Base-by-base conservation (phyloP, 53 echinoderm and acorn worm species). In the Paracentrotus lividus region DNA sequence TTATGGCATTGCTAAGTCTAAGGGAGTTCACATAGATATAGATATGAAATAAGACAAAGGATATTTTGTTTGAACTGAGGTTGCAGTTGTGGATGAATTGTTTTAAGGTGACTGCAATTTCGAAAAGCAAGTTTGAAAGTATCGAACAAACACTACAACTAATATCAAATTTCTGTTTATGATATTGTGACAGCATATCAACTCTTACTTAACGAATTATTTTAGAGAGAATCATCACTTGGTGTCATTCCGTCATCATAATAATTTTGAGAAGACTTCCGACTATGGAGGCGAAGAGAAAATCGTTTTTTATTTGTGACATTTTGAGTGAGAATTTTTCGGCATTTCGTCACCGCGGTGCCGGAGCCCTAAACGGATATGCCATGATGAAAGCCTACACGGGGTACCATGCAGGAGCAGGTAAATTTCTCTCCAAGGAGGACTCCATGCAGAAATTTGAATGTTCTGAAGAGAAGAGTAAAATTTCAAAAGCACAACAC, bases 301-400 rank as follows among this genome's bases (percentile, higher is more conserved):
- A 92, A 57, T 92, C 92, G 40, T 92, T 92, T 53, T 61, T 92
- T 24, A 92, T 92, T 42, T 78, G 92, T 61, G 92, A 92, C 81
- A 92, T 92, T 42, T 42, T 92, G 58, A 57, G 81, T 77, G 92
- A 92, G 56, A 92, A 54, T 56, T 92, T 92, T 44, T 81, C 92
- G 78, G 92, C 72, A 91, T 60, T 89, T 65, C 61, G 90, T 64
- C 91, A 91, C 72, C 91, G 65, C 61, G 45, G 20, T 32, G 43
- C 44, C n/a, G 61, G 89, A 3, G 57, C 55, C 60, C n/a, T 64
- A 47, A 81, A n/a, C 45, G 42, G 53, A 18, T 67, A 44, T 29
- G 8, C 91, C 27, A 24, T 47, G 81, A 36, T 77, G 49, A 90
- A 90, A 34, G 72, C 90, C 0, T 90, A 72, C 45, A 42, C 90